These are phyloP conservation scores for Andinoacara biseriatus DNA, from an alignment of 2,113 vertebrate species.

Conservation along the genomic window DNA sequence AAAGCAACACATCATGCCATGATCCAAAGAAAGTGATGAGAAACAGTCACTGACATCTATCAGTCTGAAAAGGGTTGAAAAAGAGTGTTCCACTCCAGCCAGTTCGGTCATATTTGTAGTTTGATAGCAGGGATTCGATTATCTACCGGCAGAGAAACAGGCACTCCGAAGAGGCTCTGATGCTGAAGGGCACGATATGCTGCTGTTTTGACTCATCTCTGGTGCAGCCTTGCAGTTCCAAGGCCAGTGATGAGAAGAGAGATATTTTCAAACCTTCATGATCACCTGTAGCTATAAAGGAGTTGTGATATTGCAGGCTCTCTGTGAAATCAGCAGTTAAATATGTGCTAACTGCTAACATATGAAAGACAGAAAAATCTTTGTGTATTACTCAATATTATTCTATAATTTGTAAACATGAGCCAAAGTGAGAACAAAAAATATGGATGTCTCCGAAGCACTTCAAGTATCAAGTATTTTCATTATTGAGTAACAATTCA, in stretches of 20 bases:
- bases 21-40: too few species aligned
- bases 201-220: neutral
- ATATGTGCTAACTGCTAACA: neutral
- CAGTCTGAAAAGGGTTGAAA: too few species aligned
- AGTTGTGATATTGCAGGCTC: neutral
- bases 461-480: neutral
- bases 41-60: too few species aligned
- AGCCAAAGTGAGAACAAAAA: neutral
- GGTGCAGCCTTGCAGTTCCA: neutral
- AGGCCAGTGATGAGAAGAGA: neutral
- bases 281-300: neutral
- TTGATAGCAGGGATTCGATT: too few species aligned
- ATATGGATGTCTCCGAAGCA: fast-evolving
- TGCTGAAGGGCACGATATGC: too few species aligned
- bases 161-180: too few species aligned
- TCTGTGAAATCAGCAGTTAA: neutral
- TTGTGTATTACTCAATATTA: neutral
- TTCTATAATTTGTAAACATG: neutral
- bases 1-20: too few species aligned
- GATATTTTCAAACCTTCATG: neutral
- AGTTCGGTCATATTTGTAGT: too few species aligned
- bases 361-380: neutral
- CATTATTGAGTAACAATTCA: neutral
- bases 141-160: too few species aligned
- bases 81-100: too few species aligned